Base-by-base conservation (phyloP, 2,797 vertebrate genomes). In the Characodon lateralis region DNA sequence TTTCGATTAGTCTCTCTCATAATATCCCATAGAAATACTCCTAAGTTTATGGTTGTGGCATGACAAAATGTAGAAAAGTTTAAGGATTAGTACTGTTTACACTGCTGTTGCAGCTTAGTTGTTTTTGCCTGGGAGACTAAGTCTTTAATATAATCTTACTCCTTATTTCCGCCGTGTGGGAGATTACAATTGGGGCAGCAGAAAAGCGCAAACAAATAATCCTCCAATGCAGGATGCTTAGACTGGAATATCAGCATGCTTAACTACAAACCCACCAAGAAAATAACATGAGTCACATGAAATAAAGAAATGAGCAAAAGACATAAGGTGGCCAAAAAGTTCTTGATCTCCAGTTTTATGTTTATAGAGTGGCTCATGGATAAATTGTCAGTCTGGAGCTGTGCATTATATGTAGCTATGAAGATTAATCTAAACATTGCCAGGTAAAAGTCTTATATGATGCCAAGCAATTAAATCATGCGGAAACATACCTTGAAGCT, bases 151-250 rank as follows among this genome's bases (percentile, higher is more conserved):
- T 79, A 90, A 87, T 90, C 89, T 89, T 78, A 80, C 76, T 82
- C 87, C 93, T 90, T 48, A 92, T 91, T 92, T 85, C 76, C 83
- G 80, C 74, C 82, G 90, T 89, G 84, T 85, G 83, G 79, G 76
- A 89, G 87, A 92, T 93, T 91, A 91, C 72, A 48, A 79, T 70
- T 24, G 75, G 81, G 86, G 89, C 86, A 89, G 87, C 77, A 88
- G 89, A 93, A 93, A 88, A 83, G 84, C 79, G 70, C 85, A 86
- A 82, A 83, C 87, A 92, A 93, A 91, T 93, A 89, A 89, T 71
- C 72, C 79, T 86, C 85, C 88, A 91, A 90, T 93, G 86, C 81
- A 82, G 87, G 86, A 85, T 80, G 90, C 91, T 92, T 93, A 90
- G 76, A 85, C 87, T 91, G 85, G 82, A 94, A 93, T 93, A 90